These are phyloP conservation scores for Chlamydotis undulata DNA, from an alignment of 2,113 vertebrate genomes.

Conservation along the genomic window DNA sequence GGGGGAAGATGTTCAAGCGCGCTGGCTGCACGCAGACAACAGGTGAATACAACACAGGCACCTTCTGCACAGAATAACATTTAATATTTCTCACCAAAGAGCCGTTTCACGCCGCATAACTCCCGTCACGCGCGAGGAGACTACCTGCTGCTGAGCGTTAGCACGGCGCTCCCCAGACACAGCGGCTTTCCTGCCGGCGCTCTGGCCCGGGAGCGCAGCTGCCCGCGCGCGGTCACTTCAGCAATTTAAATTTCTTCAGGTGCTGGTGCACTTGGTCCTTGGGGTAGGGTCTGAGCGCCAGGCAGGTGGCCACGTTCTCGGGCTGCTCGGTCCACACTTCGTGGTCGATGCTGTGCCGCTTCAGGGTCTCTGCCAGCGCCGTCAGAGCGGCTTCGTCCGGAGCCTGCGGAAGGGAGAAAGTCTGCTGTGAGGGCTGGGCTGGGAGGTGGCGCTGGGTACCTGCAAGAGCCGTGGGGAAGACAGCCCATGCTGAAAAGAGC, in stretches of 20 bases:
- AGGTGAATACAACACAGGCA: not conserved
- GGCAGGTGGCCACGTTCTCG: slow-evolving; percentile 86
- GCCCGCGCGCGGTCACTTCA: slow-evolving; percentile 71
- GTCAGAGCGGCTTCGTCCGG: slow-evolving; percentile 81
- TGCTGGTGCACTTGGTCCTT: slow-evolving; percentile 86
- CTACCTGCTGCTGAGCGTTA: not conserved
- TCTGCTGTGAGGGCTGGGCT: not conserved
- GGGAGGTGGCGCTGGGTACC: not conserved
- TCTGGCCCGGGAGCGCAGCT: fast-evolving
- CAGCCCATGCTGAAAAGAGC: fast-evolving
- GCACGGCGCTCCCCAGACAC: too few relatives aligned
- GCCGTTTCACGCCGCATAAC: fast-evolving
- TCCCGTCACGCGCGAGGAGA: fast-evolving
- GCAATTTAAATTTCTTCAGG: slow-evolving; percentile 86
- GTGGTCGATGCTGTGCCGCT: slow-evolving; percentile 79
- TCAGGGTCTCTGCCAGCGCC: slow-evolving; percentile 75
- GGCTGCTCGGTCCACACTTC: slow-evolving; percentile 91
- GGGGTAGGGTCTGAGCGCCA: slow-evolving; percentile 87
- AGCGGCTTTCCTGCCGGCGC: not conserved
- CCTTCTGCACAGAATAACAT: not conserved
- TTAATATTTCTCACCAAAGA: not conserved
- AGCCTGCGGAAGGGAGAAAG: slow-evolving; percentile 69
- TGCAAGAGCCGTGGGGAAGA: fast-evolving
- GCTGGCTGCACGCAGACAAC: fast-evolving
- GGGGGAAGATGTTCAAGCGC: fast-evolving